Evolutionary conservation across 2,113 vertebrate genomes (phyloP), one percentile per base, ranked within the genome.

Genomic region (Oxygymnocypris stewartii): DNA sequence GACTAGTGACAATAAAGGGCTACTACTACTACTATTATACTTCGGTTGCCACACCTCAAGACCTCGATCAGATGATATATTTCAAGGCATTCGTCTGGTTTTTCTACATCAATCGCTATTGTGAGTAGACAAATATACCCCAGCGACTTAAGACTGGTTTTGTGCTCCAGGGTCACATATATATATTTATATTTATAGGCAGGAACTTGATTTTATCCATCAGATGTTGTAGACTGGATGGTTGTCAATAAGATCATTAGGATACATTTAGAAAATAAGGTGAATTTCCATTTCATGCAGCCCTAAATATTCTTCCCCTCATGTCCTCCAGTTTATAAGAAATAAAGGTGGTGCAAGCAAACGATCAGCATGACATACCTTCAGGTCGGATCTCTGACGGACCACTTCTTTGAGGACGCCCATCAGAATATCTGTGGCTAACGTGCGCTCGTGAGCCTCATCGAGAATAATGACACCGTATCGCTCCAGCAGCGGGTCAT

Each of bases 401-500:
- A 96, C 97, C 90, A 98, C 97, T 91, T 99, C 98, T 91, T 99
- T 99, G 77, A 99, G 90, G 91, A 99, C 97, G 35, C 97, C 97
- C 97, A 99, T 98, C 89, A 99, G 95, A 90, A 99, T 99, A 93
- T 99, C 98, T 1, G 98, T 99, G 82, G 97, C 97, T 90, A 99
- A 92, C 12, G 97, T 99, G 90, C 97, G 96, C 90, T 99, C 97
- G 80, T 99, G 97, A 77, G 97, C 97, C 91, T 99, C 97, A 67
- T 99, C 98, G 94, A 99, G 95, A 90, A 99, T 98, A 91, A 99
- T 97, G 83, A 99, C 97, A 65, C 97, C 97, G 0, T 99, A 99
- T 74, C 97, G 96, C 86, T 99, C 97, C 84, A 99, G 94, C 79
- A 99, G 94, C n/a, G 97, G 97, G 90, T 99, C 97, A 2, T 99